These are phyloP conservation scores for Ophiothrix spiculata DNA, from an alignment of 35 echinoderm and acorn worm species.

Conservation along the genomic window DNA sequence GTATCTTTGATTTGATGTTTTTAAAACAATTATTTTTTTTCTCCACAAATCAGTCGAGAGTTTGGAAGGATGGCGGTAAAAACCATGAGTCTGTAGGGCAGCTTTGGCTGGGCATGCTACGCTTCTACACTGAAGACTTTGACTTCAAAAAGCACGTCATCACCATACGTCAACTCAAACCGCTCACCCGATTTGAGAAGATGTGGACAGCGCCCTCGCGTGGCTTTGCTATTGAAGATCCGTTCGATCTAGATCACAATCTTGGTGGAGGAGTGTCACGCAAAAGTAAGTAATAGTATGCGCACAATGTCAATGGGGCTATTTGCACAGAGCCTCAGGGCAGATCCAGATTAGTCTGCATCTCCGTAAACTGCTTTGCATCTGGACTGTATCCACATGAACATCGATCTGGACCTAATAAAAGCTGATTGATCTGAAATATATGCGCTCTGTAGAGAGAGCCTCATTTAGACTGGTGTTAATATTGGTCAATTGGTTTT, in stretches of 20 bases:
- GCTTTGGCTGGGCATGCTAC: conserved; percentile 80
- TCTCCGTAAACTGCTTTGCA: too few species aligned
- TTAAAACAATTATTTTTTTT: neutral
- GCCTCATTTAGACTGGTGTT: too few species aligned
- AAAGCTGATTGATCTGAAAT: too few species aligned
- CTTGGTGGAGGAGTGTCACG: conserved; percentile 77
- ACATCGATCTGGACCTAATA: too few species aligned
- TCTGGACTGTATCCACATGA: neutral
- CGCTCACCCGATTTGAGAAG: conserved; percentile 87
- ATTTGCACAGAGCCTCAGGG: too few species aligned
- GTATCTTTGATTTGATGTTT: conserved; percentile 17
- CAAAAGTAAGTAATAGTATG: conserved; percentile 62
- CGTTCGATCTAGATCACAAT: conserved; percentile 93
- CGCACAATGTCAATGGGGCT: neutral
- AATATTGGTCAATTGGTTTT: too few species aligned
- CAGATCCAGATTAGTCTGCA: neutral
- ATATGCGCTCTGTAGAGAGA: too few species aligned
- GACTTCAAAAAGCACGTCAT: conserved; percentile 78
- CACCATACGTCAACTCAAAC: conserved; percentile 65
- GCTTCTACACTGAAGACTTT: conserved; percentile 93
- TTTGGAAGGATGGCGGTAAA: conserved; percentile 55
- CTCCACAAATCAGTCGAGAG: conserved; percentile 24
- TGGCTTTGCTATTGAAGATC: conserved; percentile 86
- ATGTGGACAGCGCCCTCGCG: conserved; percentile 66
- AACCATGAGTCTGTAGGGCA: conserved; percentile 40